Conservation (phyloP, 2,888 invertebrate genomes). For the Chydorus sphaericus region DNA sequence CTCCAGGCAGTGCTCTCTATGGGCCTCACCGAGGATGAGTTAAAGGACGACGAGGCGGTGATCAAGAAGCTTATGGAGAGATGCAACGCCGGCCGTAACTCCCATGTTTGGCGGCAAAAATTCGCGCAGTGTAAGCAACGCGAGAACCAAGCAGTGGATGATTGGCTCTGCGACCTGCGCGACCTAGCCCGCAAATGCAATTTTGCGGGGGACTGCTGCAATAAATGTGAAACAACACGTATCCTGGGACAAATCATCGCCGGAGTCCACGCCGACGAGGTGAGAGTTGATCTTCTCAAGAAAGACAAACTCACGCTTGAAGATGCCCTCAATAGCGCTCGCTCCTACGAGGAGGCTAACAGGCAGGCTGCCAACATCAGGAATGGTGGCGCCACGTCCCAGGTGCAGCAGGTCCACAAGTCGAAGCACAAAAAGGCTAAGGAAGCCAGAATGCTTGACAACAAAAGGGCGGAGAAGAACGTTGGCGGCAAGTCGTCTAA, state of each 20-base stretch:
- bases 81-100: not conserved
- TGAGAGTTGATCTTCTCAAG: not conserved
- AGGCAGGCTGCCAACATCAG: not conserved
- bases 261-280: not conserved
- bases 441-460: too few species aligned
- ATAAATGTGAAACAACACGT: not conserved
- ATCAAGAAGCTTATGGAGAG: not conserved
- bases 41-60: not conserved
- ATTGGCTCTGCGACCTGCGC: conserved; percentile 2
- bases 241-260: not conserved
- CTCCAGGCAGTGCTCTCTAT: not conserved
- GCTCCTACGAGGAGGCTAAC: not conserved
- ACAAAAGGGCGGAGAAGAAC: too few species aligned
- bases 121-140: not conserved
- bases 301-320: not conserved
- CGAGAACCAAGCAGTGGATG: not conserved
- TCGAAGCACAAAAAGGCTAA: too few species aligned
- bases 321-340: not conserved
- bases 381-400: too few species aligned
- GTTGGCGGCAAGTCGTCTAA: too few species aligned
- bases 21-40: not conserved
- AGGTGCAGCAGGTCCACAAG: too few species aligned
- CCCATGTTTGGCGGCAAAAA: not conserved
- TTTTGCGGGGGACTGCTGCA: not conserved
- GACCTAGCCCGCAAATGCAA: not conserved